Percentiles rank a stretch among this genome's conserved stretches.
Conservation (phyloP, 2,797 vertebrate species). For the Cirrhinus molitorella region DNA sequence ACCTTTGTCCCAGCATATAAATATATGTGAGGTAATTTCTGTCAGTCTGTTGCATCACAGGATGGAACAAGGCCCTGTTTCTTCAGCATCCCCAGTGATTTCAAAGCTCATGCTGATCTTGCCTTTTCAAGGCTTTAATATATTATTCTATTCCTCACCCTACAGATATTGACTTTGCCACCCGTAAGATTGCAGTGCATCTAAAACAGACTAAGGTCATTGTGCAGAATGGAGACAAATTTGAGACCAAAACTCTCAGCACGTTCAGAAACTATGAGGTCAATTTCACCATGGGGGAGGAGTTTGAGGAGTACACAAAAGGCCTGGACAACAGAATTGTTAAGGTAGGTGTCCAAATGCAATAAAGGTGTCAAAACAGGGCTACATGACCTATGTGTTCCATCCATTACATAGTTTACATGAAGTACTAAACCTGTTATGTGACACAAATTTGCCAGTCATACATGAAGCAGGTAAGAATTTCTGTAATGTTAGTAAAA, state of each 20-base stretch:
- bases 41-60: slow-evolving; percentile 27
- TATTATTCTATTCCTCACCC: slow-evolving; percentile 30
- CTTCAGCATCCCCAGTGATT: not conserved
- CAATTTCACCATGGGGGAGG: slow-evolving; percentile 85
- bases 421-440: too few species aligned
- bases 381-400: not conserved
- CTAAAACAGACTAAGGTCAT: slow-evolving; percentile 91
- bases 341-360: slow-evolving; percentile 76
- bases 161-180: slow-evolving; percentile 91
- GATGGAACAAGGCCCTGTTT: not conserved
- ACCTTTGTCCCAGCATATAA: slow-evolving; percentile 21
- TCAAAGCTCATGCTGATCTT: not conserved
- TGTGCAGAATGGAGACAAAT: slow-evolving; percentile 84
- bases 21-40: slow-evolving; percentile 3
- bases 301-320: slow-evolving; percentile 91
- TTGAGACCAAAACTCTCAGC: slow-evolving; percentile 90
- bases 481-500: not conserved
- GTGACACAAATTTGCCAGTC: too few species aligned
- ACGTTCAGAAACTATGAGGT: slow-evolving; percentile 90
- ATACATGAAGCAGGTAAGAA: not conserved
- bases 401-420: too few species aligned
- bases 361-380: not conserved
- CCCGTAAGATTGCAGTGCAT: slow-evolving; percentile 88
- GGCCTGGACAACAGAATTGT: slow-evolving; percentile 87
- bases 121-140: not conserved